Evolutionary conservation across 2,888 invertebrate species (phyloP), one percentile per base, ranked within the genome.

Genomic region (Microctonus aethiopoides): DNA sequence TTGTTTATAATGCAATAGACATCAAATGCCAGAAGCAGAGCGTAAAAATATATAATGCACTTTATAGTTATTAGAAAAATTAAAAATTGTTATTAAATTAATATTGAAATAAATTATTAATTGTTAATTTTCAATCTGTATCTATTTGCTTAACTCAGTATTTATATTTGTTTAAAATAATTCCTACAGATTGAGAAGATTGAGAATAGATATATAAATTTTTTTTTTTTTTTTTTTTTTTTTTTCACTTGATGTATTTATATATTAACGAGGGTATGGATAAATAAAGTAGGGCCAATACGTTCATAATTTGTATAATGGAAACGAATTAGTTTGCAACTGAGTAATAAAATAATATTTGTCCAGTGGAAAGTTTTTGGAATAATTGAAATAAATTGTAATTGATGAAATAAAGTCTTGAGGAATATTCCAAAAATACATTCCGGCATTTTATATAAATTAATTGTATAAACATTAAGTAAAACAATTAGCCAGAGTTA

Each of bases 341-440:
- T n/a, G n/a, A n/a, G n/a, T n/a, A n/a, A n/a, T n/a, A n/a, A n/a
- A n/a, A n/a, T n/a, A n/a, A n/a, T n/a, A n/a, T n/a, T n/a, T n/a
- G 41, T 11, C 1, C 41, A 62, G 26, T 62, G 61, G 61, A 62
- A 62, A 62, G 10, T 46, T 62, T 62, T 62, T 60, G 60, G 41
- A 61, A 39, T 26, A 29, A 39, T 24, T 11, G 51, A 7, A 36
- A 39, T 29, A 39, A 62, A 16, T 56, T 57, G 41, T 22, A 61
- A 61, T 46, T 16, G 11, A 59, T 64, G 16, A 32, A 29, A 41
- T 54, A 26, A 13, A 46, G n/a, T n/a, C n/a, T 68, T 59, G 63
- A 60, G 72, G 67, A 72, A 72, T 70, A 72, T 72, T 72, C 72
- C 72, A 6, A 16, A 46, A 13, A 39, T 39, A n/a, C 29, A 29